Evolutionary conservation across 2,888 invertebrate genomes (phyloP).

Genomic region (Synanthedon myopaeformis): DNA sequence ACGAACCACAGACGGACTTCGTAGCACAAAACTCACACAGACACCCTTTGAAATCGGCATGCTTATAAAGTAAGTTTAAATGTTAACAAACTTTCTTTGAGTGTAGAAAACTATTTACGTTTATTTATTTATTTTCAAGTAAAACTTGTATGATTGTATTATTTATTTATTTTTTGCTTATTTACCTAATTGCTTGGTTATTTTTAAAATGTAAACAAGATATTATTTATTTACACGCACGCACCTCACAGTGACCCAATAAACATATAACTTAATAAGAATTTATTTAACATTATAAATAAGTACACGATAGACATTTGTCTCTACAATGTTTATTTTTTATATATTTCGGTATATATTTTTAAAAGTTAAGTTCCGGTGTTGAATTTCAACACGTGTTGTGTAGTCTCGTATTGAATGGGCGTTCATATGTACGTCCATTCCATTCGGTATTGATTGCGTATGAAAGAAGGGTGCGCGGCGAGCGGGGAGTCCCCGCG

Average conservation of each 20-base stretch:
- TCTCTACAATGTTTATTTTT: too few relatives aligned
- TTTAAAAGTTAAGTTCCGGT: too few relatives aligned
- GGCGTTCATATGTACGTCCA: background rate
- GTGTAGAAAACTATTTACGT: background rate
- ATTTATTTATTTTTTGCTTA: background rate
- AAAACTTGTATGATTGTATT: background rate
- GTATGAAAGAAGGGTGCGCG: slow-evolving; percentile 15
- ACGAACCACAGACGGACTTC: background rate
- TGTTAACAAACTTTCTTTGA: background rate
- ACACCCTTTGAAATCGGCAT: background rate
- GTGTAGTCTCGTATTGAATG: background rate
- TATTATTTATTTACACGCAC: too few relatives aligned
- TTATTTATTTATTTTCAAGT: background rate
- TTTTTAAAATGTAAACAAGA: background rate
- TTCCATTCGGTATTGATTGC: slow-evolving; percentile 30
- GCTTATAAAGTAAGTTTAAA: background rate
- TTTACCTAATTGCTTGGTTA: background rate
- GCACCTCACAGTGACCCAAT: too few relatives aligned
- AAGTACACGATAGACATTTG: too few relatives aligned
- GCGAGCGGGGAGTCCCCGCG: slow-evolving; percentile 9
- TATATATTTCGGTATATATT: too few relatives aligned
- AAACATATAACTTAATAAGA: too few relatives aligned
- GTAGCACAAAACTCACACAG: background rate
- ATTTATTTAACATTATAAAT: too few relatives aligned
- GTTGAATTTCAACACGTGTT: too few relatives aligned